These are phyloP conservation scores for Nibea albiflora DNA, from an alignment of 2,113 vertebrate species.

Conservation along the genomic window DNA sequence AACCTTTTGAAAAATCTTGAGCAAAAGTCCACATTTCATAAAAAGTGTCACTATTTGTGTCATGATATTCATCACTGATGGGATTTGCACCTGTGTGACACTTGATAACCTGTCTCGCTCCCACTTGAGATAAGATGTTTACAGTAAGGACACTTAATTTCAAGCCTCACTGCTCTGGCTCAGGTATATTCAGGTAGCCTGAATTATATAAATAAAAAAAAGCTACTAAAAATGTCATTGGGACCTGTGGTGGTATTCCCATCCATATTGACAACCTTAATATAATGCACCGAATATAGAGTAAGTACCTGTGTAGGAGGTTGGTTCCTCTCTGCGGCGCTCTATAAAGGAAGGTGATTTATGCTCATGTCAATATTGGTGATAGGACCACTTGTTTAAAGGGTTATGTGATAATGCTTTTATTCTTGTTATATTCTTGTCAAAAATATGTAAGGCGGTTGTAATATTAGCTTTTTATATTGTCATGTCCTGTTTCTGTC, in stretches of 20 bases:
- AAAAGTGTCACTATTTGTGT: conserved; percentile 4
- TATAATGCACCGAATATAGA: conserved; percentile 24
- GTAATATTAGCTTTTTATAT: neutral
- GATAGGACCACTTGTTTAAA: conserved; percentile 43
- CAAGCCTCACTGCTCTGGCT: conserved; percentile 47
- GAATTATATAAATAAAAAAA: conserved; percentile 43
- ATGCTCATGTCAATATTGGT: conserved; percentile 36
- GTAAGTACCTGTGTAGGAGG: conserved; percentile 29
- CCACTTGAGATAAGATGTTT: conserved; percentile 45
- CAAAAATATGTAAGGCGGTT: conserved; percentile 37
- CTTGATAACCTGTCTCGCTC: conserved; percentile 52
- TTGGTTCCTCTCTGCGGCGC: conserved; percentile 17
- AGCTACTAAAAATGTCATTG: conserved; percentile 45
- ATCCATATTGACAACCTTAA: conserved; percentile 21
- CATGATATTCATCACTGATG: conserved; percentile 41
- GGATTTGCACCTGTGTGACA: conserved; percentile 64
- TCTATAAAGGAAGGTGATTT: conserved; percentile 46
- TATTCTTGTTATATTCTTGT: conserved; percentile 33
- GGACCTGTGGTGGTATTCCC: neutral
- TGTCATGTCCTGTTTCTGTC: neutral
- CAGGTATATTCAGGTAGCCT: conserved; percentile 11
- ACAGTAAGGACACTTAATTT: conserved; percentile 57
- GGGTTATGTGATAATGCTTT: conserved; percentile 28
- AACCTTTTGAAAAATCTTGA: neutral
- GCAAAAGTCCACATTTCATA: neutral